phyloP scores from a whole-genome alignment of 1,140 invertebrate species.

The Hyles vespertilio region DNA sequence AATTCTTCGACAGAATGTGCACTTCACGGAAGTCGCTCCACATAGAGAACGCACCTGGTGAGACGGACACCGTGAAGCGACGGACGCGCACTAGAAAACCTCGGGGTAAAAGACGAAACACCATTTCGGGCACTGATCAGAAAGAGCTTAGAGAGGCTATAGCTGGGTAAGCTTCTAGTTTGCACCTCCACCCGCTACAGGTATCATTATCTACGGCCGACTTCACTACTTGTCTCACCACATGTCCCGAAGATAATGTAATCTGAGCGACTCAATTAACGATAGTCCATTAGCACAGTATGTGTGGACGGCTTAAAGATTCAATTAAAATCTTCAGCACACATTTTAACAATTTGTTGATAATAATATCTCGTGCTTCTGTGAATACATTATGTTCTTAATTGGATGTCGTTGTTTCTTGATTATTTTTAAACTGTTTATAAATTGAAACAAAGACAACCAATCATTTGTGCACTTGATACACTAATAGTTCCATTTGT shows the following conservation, averaged over 20 bases:
- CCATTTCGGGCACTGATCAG: slow-evolving; percentile 91
- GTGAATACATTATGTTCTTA: slow-evolving; percentile 65
- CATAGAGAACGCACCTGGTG: slow-evolving; percentile 71
- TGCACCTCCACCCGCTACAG: slow-evolving; percentile 49
- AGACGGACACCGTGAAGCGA: slow-evolving; percentile 80
- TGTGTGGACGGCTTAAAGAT: slow-evolving; percentile 59
- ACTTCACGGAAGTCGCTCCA: slow-evolving; percentile 87
- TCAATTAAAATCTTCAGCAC: slow-evolving; percentile 58
- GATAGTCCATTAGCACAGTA: slow-evolving; percentile 55
- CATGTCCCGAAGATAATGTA: slow-evolving; percentile 50
- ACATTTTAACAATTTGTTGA: slow-evolving; percentile 57
- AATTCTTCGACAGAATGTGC: slow-evolving; percentile 91
- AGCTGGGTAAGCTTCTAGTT: slow-evolving; percentile 81
- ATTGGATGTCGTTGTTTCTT: slow-evolving; percentile 60
- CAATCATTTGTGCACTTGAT: slow-evolving; percentile 63
- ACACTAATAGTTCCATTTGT: slow-evolving; percentile 68
- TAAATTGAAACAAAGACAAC: slow-evolving; percentile 43
- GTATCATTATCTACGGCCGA: slow-evolving; percentile 50
- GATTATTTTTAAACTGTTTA: slow-evolving; percentile 27
- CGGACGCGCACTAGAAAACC: slow-evolving; percentile 84
- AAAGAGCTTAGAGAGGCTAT: slow-evolving; percentile 89
- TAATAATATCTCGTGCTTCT: slow-evolving; percentile 67
- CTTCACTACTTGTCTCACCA: slow-evolving; percentile 17
- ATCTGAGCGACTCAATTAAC: slow-evolving; percentile 49
- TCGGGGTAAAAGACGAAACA: slow-evolving; percentile 89